Conservation (phyloP, 2,888 invertebrate genomes). For the Cantharis lateralis region DNA sequence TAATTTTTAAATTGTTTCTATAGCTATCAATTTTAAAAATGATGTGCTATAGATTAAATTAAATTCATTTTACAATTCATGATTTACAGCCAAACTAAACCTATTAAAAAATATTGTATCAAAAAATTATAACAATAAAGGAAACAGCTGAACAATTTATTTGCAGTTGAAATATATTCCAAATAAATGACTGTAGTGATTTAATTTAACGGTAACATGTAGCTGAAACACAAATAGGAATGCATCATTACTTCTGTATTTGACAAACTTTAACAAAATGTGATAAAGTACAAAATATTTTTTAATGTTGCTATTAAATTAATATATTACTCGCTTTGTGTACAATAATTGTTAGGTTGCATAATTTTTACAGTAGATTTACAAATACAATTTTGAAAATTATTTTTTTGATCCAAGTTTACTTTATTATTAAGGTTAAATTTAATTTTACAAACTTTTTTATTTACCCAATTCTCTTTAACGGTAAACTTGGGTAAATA, state of each 20-base stretch:
- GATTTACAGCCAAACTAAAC: background rate
- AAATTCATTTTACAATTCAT: background rate
- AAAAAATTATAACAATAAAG: background rate
- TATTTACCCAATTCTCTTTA: constrained; percentile 13
- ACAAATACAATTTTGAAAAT: background rate
- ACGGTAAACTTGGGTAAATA: background rate
- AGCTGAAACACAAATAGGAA: constrained; percentile 11
- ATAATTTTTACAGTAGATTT: background rate
- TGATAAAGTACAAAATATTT: background rate
- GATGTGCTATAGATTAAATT: background rate
- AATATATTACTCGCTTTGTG: background rate
- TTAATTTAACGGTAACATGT: constrained; percentile 18
- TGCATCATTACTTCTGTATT: constrained; percentile 16
- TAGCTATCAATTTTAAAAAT: background rate
- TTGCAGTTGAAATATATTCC: background rate
- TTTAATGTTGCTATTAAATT: background rate
- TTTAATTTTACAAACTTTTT: constrained; percentile 13
- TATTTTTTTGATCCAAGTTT: background rate
- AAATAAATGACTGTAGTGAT: background rate
- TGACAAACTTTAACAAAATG: background rate
- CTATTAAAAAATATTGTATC: background rate
- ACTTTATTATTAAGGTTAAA: background rate
- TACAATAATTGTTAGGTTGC: background rate
- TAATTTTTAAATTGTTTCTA: background rate
- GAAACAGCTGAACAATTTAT: background rate